Conservation (phyloP, 1,140 invertebrate genomes). For the Babylonia areolata region DNA sequence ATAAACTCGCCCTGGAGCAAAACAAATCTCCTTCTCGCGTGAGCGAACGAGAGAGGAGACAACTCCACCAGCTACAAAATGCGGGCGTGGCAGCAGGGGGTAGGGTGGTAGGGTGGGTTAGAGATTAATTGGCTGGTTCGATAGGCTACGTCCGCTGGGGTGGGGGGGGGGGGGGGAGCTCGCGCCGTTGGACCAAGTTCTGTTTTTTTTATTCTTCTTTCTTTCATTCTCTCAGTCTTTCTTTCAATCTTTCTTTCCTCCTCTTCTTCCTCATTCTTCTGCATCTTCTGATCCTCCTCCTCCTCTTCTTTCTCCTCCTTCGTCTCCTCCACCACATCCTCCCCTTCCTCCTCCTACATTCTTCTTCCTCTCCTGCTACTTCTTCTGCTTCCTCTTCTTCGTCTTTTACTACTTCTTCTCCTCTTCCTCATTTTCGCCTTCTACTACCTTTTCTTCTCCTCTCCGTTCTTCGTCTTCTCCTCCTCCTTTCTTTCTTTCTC, state of each 20-base stretch:
- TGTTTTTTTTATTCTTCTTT: neutral
- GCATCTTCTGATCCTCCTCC: neutral
- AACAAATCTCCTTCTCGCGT: slow-evolving; percentile 1
- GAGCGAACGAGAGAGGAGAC: neutral
- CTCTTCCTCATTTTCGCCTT: neutral
- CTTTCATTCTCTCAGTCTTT: neutral
- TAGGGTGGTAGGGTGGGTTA: neutral
- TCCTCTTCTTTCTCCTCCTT: neutral
- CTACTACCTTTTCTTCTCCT: neutral
- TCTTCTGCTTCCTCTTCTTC: neutral
- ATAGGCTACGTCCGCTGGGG: neutral
- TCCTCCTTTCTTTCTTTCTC: neutral
- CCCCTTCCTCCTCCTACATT: neutral
- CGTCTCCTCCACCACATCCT: neutral
- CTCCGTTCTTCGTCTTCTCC: neutral
- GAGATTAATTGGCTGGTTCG: neutral
- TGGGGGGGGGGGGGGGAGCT: too few species aligned
- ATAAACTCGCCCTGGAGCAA: neutral
- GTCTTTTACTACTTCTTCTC: neutral
- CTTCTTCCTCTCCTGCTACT: neutral
- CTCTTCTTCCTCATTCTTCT: neutral
- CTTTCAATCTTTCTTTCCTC: neutral
- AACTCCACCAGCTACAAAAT: slow-evolving; percentile 3
- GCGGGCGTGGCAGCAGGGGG: slow-evolving; percentile 4
- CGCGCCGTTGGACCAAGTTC: too few species aligned